Base-by-base conservation (phyloP, 2,797 vertebrate genomes). In the Enteromius treurensis region DNA sequence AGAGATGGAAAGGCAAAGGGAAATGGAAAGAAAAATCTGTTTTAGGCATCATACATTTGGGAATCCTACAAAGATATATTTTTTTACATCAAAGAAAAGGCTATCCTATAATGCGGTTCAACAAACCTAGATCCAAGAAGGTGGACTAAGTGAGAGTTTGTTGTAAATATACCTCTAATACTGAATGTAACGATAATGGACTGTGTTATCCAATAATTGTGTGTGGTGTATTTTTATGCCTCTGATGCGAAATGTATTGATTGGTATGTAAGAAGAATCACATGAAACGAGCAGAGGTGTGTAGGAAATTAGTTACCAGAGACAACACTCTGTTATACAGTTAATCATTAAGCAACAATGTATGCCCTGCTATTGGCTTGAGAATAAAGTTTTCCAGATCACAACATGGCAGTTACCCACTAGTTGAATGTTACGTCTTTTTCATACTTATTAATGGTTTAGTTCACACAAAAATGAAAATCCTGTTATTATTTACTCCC, bases 271-370 rank as follows among this genome's bases (percentile, higher is more conserved):
- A 70, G 68, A 26, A 70, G 3, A 70, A 15, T 47, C n/a, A 47
- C 13, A 8, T 17, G 13, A 70, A 70, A 47, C 1, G 26, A 70
- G 68, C 4, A 0, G n/a, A 69, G 21, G 40, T 45, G 6, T 45
- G n/a, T 70, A 26, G 40, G 40, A 70, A 45, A 70, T 70, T 45
- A 45, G 40, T 45, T 47, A 26, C 42, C n/a, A 0, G 1, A 70
- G 68, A 47, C 13, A 70, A 70, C n/a, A 70, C 13, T 47, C 13
- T 47, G n/a, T 26, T 17, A 26, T 70, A 47, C 23, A 47, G 69
- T 47, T 53, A 10, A 74, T 74, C 29, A 74, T 53, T 74, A 74
- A 13, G 11, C 29, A 74, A 53, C 47, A 53, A 13, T 74, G n/a
- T 74, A n/a, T 74, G 29, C 29, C 32, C 5, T 53, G 70, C 47